Evolutionary conservation across 2,797 vertebrate species (phyloP).

Genomic region (Fistularia commersonii): DNA sequence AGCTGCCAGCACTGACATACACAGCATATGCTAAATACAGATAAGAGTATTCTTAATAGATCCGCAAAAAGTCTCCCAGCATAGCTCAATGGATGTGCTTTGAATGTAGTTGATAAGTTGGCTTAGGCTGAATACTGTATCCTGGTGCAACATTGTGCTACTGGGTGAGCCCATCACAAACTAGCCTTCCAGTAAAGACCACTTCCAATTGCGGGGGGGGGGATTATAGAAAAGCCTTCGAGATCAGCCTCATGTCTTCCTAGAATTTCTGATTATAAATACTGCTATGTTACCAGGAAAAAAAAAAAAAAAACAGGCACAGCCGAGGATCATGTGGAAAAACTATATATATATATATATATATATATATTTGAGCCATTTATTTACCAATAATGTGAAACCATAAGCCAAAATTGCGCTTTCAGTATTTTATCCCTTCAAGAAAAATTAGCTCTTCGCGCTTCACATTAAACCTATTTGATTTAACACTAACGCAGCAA

Average conservation of each 20-base stretch:
- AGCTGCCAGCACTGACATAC: slow-evolving; percentile 77
- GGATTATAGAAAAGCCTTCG: slow-evolving; percentile 80
- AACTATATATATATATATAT: no score
- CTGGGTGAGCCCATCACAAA: slow-evolving; percentile 79
- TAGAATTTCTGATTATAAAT: slow-evolving; percentile 77
- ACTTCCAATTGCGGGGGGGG: slow-evolving; percentile 72
- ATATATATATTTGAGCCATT: slow-evolving; percentile 50
- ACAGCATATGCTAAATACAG: slow-evolving; percentile 84
- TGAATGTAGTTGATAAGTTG: slow-evolving; percentile 84
- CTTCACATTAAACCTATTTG: background rate
- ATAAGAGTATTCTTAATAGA: slow-evolving; percentile 85
- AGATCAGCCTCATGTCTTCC: slow-evolving; percentile 78
- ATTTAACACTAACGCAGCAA: no score
- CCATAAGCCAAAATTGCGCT: no score
- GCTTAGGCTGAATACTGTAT: slow-evolving; percentile 82
- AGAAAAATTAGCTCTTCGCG: slow-evolving; percentile 2
- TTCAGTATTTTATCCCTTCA: no score
- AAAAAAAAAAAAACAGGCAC: slow-evolving; percentile 40
- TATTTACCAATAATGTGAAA: slow-evolving; percentile 65
- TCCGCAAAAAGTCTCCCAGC: slow-evolving; percentile 78
- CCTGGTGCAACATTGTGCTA: slow-evolving; percentile 76
- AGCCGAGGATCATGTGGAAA: slow-evolving; percentile 55
- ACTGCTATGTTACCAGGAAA: slow-evolving; percentile 50
- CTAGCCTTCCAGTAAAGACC: slow-evolving; percentile 78
- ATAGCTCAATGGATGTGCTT: slow-evolving; percentile 81